A percentile compares a stretch with the other conserved stretches of the same genome.
phyloP scores from a whole-genome alignment of 2,113 vertebrate genomes.

The Craseonycteris thonglongyai region DNA sequence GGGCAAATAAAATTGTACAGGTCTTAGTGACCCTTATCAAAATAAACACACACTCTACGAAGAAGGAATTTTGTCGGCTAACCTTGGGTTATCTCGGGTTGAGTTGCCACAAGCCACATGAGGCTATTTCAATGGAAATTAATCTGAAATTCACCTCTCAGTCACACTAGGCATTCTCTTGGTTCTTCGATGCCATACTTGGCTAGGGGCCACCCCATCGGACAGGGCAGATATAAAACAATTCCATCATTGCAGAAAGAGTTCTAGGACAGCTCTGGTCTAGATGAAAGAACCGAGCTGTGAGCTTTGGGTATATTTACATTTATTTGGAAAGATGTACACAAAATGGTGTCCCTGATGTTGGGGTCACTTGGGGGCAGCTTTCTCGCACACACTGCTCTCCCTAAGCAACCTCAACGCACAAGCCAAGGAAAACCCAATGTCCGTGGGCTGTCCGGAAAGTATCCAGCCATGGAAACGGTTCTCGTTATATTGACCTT shows the following conservation, averaged over 20 bases:
- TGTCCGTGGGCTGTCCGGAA: too few species aligned
- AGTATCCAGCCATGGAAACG: too few species aligned
- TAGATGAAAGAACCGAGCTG: not conserved
- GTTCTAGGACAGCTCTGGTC: not conserved
- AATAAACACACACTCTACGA: not conserved
- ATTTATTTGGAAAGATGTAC: not conserved
- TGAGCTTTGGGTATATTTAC: not conserved
- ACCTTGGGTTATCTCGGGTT: not conserved
- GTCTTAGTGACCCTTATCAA: not conserved
- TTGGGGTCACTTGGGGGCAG: not conserved
- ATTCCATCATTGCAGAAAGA: not conserved
- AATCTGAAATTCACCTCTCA: not conserved
- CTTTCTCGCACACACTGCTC: not conserved
- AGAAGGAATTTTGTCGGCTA: not conserved
- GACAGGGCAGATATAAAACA: accelerated
- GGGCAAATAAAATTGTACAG: not conserved
- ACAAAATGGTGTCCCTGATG: not conserved
- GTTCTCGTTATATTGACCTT: too few species aligned
- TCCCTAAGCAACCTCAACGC: not conserved
- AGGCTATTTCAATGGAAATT: not conserved
- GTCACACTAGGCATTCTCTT: not conserved
- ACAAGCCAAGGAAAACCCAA: not conserved
- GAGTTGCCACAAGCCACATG: not conserved
- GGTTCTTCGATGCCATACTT: accelerated
- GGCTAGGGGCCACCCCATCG: accelerated